Base-by-base conservation (phyloP, 2,888 invertebrate genomes). In the Timema podura region DNA sequence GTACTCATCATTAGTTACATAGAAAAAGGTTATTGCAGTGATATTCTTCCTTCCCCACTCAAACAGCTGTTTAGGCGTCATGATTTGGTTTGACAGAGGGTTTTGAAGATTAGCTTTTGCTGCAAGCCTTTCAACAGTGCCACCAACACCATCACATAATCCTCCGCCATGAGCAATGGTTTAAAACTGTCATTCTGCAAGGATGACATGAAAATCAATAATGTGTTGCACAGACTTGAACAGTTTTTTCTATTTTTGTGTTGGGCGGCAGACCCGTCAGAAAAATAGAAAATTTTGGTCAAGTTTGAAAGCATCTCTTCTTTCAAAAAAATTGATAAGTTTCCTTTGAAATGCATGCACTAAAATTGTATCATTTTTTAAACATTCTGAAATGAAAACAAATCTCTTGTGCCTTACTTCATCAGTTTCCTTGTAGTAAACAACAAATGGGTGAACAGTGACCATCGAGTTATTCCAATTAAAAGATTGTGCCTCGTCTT, bases 61-160 rank as follows among this genome's bases (percentile, higher is more conserved):
- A 67, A 69, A 72, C 51, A 72, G 71, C 13, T 67, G 59, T 65
- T 59, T 48, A 30, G 49, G n/a, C 15, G 47, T 46, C 47, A 57
- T 57, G 5, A 64, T 64, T 9, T 64, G 8, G 46, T 64, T 64
- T 64, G 30, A 64, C 45, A 64, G 44, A n/a, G 64, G 64, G 64
- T 64, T 64, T 64, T 13, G 6, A 64, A 64, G 64, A 46, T 5
- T 11, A 61, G 2, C 44, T 64, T 64, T 64, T 30, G 64, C 30
- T 64, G 73, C 74, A 16, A 72, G 47, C 61, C 73, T 48, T 65
- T 76, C 74, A 11, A 74, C 54, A 8, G 73, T 70, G 30, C 74
- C 75, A 57, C 74, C 75, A 11, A 72, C 47, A 51, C 70, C 71
- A 68, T 72, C 70, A 64, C 73, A 70, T 8, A 71, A 45, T 15